Evolutionary conservation across 2,888 invertebrate genomes (phyloP), one percentile per base, ranked within the genome.

Genomic region (Petrolisthes manimaculis): DNA sequence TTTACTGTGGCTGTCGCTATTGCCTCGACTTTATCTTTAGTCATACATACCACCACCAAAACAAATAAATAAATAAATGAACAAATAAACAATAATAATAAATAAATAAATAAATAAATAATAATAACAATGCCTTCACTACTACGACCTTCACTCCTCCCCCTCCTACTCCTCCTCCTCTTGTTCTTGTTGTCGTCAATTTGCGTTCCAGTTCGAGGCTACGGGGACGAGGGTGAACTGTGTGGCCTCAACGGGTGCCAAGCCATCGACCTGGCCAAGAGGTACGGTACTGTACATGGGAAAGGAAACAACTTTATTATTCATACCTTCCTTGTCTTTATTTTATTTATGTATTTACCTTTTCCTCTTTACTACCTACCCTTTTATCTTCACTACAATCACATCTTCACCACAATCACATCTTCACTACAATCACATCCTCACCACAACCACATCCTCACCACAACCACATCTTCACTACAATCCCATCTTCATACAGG

Each of bases 221-320:
- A 61, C 4, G 54, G 24, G 9, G 61, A 24, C 37, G 81, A 81
- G 9, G 67, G 67, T 4, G 81, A 61, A 14, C 84, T 91, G 5
- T 91, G 91, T 81, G 91, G 91, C 9, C 81, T 91, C 6, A 89
- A 89, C 18, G 91, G 86, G 8, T 91, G 91, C 69, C 91, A 89
- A 67, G 89, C 91, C n/a, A 82, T 91, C 8, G 89, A 91, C 84
- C 69, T 91, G 9, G 77, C 91, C 75, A 88, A 86, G 51, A 79
- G 86, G 24, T 86, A 88, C 88, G 0, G 37, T 37, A 37, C 37
- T 37, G 37, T 37, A 37, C n/a, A 37, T 37, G 37, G 37, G 37
- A 37, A 37, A 37, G 37, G 37, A 37, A 37, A 37, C 37, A 1
- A 37, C 37, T 37, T 37, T 37, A 37, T 37, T 37, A 37, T 37